phyloP scores from a whole-genome alignment of 2,797 vertebrate genomes.

The Borostomias antarcticus region DNA sequence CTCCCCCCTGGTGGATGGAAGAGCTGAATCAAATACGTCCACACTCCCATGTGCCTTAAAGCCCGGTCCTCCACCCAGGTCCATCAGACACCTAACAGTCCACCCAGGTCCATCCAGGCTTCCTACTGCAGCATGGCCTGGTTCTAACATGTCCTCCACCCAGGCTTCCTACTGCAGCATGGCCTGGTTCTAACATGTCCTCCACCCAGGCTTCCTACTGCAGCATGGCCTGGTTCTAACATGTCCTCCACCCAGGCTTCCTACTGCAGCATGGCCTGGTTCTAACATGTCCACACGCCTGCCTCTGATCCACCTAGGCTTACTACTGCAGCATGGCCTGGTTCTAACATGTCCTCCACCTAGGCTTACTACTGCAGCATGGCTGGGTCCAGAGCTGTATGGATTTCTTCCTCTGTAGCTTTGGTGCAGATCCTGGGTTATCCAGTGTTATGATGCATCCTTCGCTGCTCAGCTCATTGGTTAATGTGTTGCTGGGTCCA shows the following conservation, averaged over 20 bases:
- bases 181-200: too few species aligned
- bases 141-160: too few species aligned
- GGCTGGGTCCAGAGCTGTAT: too few species aligned
- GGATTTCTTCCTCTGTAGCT: too few species aligned
- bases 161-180: too few species aligned
- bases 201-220: too few species aligned
- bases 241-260: too few species aligned
- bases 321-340: background rate
- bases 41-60: slow-evolving; percentile 73
- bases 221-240: too few species aligned
- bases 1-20: slow-evolving; percentile 32
- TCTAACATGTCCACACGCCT: slow-evolving; percentile 36
- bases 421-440: too few species aligned
- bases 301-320: slow-evolving; percentile 30
- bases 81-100: too few species aligned
- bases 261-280: too few species aligned
- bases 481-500: slow-evolving; percentile 24
- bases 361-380: background rate
- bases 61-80: slow-evolving; percentile 39
- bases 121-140: slow-evolving; percentile 33
- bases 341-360: slow-evolving; percentile 14
- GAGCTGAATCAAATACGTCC: slow-evolving; percentile 25
- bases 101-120: too few species aligned
- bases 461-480: slow-evolving; percentile 19
- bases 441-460: slow-evolving; percentile 37